phyloP scores from a whole-genome alignment of 2,888 invertebrate species.

The Stictocephala bisonia region DNA sequence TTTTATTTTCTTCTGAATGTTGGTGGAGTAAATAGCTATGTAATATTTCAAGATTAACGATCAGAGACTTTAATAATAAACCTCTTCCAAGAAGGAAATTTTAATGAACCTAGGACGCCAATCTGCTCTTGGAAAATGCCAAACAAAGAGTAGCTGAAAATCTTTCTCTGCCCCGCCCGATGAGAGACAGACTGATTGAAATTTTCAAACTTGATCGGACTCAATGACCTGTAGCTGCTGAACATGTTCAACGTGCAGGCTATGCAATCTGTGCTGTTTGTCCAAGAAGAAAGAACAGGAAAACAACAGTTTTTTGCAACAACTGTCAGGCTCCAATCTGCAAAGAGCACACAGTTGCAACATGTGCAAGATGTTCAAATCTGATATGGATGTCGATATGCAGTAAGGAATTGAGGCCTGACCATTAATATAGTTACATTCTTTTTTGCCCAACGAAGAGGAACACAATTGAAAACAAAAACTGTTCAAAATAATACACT shows the following conservation, averaged over 20 bases:
- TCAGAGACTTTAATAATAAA: neutral
- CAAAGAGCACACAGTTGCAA: slow-evolving; percentile 20
- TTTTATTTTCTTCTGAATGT: slow-evolving; percentile 25
- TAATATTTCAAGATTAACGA: slow-evolving; percentile 23
- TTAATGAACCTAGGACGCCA: slow-evolving; percentile 18
- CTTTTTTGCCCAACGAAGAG: neutral
- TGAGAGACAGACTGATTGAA: slow-evolving; percentile 21
- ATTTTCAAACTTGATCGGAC: slow-evolving; percentile 13
- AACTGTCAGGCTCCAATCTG: slow-evolving; percentile 11
- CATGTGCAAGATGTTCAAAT: slow-evolving; percentile 9
- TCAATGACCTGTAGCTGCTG: slow-evolving; percentile 5
- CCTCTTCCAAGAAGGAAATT: slow-evolving; percentile 12
- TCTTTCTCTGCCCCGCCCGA: neutral
- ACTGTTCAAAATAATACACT: neutral
- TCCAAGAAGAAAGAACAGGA: slow-evolving; percentile 30
- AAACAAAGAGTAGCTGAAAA: neutral
- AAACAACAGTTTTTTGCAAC: slow-evolving; percentile 27
- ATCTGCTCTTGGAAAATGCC: slow-evolving; percentile 6
- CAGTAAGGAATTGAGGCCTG: neutral
- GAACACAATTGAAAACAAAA: slow-evolving; percentile 1
- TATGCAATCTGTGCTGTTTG: slow-evolving; percentile 23
- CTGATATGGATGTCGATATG: slow-evolving; percentile 1
- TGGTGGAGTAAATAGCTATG: slow-evolving; percentile 29
- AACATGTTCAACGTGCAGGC: neutral
- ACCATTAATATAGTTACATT: neutral